These are phyloP conservation scores for Bombus pascuorum DNA, from an alignment of 1,140 invertebrate genomes.

Conservation along the genomic window DNA sequence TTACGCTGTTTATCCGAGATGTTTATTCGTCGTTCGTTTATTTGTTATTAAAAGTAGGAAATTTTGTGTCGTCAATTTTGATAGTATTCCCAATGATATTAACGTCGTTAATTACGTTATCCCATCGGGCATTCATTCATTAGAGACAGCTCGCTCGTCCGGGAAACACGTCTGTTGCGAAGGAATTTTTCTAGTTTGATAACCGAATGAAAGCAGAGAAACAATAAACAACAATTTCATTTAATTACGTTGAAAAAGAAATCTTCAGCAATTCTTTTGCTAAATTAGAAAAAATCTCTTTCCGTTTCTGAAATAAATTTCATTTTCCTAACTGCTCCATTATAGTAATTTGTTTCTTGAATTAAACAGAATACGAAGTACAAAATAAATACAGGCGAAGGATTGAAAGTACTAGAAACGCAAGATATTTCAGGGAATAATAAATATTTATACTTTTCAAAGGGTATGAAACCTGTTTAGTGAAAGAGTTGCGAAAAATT, in stretches of 20 bases:
- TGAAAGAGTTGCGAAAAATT: neutral
- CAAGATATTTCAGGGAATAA: neutral
- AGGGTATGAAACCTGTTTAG: neutral
- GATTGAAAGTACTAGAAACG: neutral
- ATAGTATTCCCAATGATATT: conserved; percentile 29
- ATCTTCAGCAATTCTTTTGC: neutral
- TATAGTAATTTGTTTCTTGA: neutral
- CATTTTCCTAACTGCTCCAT: neutral
- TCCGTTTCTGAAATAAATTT: neutral
- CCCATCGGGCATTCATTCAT: conserved; percentile 66
- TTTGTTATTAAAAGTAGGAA: neutral
- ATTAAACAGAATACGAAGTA: neutral
- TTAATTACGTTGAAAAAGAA: neutral
- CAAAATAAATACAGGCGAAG: neutral
- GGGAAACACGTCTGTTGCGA: conserved; percentile 33
- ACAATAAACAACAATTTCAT: neutral
- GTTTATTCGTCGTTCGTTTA: neutral
- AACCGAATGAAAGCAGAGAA: neutral
- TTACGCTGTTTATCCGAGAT: neutral
- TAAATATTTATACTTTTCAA: neutral
- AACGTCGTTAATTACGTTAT: conserved; percentile 60
- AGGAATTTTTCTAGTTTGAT: conserved; percentile 27
- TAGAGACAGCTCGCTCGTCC: conserved; percentile 16
- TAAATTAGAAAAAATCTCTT: neutral
- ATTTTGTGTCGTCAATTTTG: conserved; percentile 18